Base-by-base conservation (phyloP, 2,113 vertebrate species). In the Pantherophis guttatus region DNA sequence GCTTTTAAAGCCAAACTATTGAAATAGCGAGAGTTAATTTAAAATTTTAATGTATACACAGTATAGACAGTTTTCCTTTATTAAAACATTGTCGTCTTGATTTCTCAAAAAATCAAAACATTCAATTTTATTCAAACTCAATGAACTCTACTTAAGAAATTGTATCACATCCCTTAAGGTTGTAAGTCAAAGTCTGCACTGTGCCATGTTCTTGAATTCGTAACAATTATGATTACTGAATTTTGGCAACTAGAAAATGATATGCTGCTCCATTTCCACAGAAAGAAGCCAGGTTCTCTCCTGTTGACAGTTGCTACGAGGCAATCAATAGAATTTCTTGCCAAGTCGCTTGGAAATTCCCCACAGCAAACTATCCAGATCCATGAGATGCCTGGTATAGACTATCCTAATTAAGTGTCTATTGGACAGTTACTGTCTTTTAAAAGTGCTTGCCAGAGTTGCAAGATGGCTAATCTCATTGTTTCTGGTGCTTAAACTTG, bases 81-180 rank as follows among this genome's bases (percentile, higher is more conserved):
- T 92, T 87, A 93, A 95, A 89, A 44, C 24, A 91, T 81, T 15
- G 23, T 19, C 13, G 12, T 89, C 65, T 21, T 91, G 53, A 95
- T 48, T 19, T 55, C 54, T 52, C 6, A 89, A 93, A 48, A 95
- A 86, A n/a, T 24, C 1, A 93, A 44, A 0, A 0, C 44, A 88
- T 93, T 93, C 86, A 48, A 55, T 54, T 58, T 90, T 53, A 5
- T 3, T 93, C 24, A 29, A 55, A 53, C 9, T 48, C 44, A 87
- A 5, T 81, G 33, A 21, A 93, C 55, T 26, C 94, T 95, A 90
- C 86, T 92, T 91, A 52, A 81, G 33, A 44, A 95, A 94, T 86
- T 13, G 7, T 88, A 29, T 55, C 90, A 94, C 50, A 59, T 57
- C 91, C 50, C 93, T 89, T 85, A 87, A 12, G 9, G 29, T 2